A percentile compares a stretch with the other conserved stretches of the same genome.
These are phyloP conservation scores for Halotydeus destructor DNA, from an alignment of 1,140 invertebrate genomes.

Conservation along the genomic window DNA sequence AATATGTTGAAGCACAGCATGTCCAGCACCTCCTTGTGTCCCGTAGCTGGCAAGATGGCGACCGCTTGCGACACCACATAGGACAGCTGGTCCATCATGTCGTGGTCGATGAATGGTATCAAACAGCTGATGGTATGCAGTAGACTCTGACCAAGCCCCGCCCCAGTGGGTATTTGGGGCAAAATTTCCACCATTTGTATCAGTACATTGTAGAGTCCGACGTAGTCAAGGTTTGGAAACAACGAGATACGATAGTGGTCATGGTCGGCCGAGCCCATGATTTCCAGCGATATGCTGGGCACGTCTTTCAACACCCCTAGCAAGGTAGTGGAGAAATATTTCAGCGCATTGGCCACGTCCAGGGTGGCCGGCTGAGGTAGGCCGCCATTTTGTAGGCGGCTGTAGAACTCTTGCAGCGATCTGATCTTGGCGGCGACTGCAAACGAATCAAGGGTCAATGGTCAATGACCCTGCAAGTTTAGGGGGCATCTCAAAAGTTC, in stretches of 20 bases:
- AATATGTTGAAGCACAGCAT: conserved; percentile 86
- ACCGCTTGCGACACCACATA: conserved; percentile 82
- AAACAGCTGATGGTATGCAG: conserved; percentile 74
- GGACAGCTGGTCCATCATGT: conserved; percentile 81
- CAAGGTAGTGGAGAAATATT: conserved; percentile 91
- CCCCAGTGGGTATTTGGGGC: conserved; percentile 36
- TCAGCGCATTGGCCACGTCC: conserved; percentile 89
- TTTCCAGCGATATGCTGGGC: conserved; percentile 63
- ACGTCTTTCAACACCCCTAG: conserved; percentile 88
- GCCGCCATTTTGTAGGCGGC: conserved; percentile 68
- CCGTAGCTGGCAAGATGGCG: conserved; percentile 60
- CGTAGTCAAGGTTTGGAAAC: conserved; percentile 87
- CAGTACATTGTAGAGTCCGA: conserved; percentile 44
- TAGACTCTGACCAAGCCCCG: conserved; percentile 62
- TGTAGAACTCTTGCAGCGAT: conserved; percentile 84
- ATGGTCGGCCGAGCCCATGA: conserved; percentile 60
- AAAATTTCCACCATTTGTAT: conserved; percentile 61
- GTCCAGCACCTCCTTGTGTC: conserved; percentile 88
- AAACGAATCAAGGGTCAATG: too few relatives aligned
- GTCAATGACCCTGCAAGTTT: too few relatives aligned
- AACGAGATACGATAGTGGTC: conserved; percentile 63
- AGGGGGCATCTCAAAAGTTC: too few relatives aligned
- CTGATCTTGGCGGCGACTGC: conserved; percentile 85
- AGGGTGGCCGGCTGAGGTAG: conserved; percentile 75
- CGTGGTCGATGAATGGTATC: conserved; percentile 85